Evolutionary conservation across 1,140 invertebrate genomes (phyloP).

Genomic region (Aphelenchoides avenae): DNA sequence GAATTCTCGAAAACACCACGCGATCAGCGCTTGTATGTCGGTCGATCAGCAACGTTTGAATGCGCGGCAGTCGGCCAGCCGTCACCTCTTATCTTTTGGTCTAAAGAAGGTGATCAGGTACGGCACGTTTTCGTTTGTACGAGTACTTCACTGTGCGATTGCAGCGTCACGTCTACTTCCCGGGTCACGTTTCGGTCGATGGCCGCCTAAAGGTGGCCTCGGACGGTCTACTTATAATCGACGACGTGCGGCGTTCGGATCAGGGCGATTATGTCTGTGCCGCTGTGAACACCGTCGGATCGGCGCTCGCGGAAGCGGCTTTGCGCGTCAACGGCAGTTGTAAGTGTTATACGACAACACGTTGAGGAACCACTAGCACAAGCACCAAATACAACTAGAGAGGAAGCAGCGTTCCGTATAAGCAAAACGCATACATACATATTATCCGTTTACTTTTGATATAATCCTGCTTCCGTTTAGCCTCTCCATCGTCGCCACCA

Average conservation of each 20-base stretch:
- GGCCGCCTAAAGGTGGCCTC: slow-evolving; percentile 44
- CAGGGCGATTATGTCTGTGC: slow-evolving; percentile 38
- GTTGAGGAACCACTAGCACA: too few relatives aligned
- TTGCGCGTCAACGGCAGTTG: slow-evolving; percentile 27
- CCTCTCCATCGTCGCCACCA: slow-evolving; percentile 66
- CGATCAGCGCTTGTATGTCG: slow-evolving; percentile 24
- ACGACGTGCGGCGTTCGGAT: slow-evolving; percentile 28
- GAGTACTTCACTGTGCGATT: too few relatives aligned
- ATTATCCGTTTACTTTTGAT: too few relatives aligned
- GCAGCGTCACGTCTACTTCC: slow-evolving; percentile 38
- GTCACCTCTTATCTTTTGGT: slow-evolving; percentile 39
- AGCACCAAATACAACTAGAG: too few relatives aligned
- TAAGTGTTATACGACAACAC: too few relatives aligned
- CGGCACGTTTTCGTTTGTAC: too few relatives aligned
- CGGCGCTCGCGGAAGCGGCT: slow-evolving; percentile 37
- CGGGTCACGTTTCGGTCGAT: slow-evolving; percentile 35
- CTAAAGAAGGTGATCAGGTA: slow-evolving; percentile 43
- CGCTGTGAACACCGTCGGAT: slow-evolving; percentile 42
- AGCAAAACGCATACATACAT: too few relatives aligned
- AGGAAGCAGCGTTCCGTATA: too few relatives aligned
- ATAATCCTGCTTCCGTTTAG: too few relatives aligned
- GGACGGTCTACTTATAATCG: slow-evolving; percentile 34
- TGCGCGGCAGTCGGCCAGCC: slow-evolving; percentile 41
- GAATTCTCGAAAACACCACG: slow-evolving; percentile 31
- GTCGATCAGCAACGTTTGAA: slow-evolving; percentile 35